Evolutionary conservation across 2,888 invertebrate species (phyloP).

Genomic region (Neoitamus cyanurus): DNA sequence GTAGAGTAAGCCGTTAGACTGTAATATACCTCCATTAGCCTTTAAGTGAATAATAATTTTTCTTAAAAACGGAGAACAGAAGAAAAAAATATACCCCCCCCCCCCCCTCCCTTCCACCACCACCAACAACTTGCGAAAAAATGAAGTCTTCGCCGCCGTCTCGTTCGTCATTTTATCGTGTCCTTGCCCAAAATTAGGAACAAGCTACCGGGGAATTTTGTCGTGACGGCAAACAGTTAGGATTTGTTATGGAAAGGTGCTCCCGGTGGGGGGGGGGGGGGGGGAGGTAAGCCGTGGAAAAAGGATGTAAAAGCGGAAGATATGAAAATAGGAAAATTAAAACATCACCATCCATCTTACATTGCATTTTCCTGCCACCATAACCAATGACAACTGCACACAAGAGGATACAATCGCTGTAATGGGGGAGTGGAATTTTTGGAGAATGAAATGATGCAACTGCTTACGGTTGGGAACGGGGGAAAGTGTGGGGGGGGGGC

Average conservation of each 20-base stretch:
- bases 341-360: slow-evolving; percentile 18
- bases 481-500: background rate
- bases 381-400: background rate
- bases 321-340: slow-evolving; percentile 32
- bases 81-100: background rate
- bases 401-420: background rate
- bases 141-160: background rate
- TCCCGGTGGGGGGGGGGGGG: too few relatives aligned
- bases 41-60: slow-evolving; percentile 12
- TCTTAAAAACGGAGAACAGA: background rate
- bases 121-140: too few relatives aligned
- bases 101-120: too few relatives aligned
- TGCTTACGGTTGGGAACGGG: background rate
- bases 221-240: too few relatives aligned
- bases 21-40: background rate
- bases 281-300: background rate
- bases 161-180: background rate
- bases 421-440: too few relatives aligned
- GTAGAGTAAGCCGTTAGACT: too few relatives aligned
- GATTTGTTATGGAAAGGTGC: too few relatives aligned
- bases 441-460: background rate
- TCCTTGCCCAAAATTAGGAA: background rate
- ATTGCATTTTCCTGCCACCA: background rate
- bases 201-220: background rate
- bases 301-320: background rate